phyloP scores from a whole-genome alignment of 35 echinoderm and acorn worm species.

The Holothuria glaberrima region DNA sequence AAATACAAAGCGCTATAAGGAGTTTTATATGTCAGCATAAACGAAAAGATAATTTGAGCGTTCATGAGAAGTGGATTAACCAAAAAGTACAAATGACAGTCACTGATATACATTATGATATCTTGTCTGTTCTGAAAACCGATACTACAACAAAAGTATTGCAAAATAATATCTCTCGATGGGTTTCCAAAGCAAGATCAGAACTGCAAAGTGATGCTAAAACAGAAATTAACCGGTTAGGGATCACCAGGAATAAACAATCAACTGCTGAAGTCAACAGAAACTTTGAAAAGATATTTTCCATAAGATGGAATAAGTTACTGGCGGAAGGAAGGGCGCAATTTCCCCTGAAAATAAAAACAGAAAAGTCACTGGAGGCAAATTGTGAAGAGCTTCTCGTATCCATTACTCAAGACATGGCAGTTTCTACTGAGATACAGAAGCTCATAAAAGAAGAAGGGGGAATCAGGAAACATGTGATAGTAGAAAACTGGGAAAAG shows the following conservation, averaged over 20 bases:
- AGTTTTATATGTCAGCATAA: not conserved
- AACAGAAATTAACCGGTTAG: not conserved
- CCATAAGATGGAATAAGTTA: not conserved
- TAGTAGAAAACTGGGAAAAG: not conserved
- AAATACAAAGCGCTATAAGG: not conserved
- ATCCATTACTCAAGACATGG: not conserved
- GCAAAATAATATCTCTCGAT: not conserved
- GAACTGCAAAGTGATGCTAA: not conserved
- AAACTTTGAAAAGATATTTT: not conserved
- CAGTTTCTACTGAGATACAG: slow-evolving; percentile 1
- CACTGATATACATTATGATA: not conserved
- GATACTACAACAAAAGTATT: not conserved
- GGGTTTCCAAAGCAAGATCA: no score
- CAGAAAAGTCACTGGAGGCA: not conserved
- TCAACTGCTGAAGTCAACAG: not conserved
- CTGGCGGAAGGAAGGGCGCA: not conserved
- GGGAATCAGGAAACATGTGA: not conserved
- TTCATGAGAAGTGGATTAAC: not conserved
- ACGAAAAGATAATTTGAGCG: not conserved
- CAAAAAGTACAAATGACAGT: not conserved
- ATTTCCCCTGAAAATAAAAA: not conserved
- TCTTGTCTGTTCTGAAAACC: not conserved
- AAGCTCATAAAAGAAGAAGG: not conserved
- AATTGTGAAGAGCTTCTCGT: not conserved
- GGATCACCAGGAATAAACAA: not conserved